These are phyloP conservation scores for Sporophila hypoxantha DNA, from an alignment of 2,113 vertebrate species.

Conservation along the genomic window DNA sequence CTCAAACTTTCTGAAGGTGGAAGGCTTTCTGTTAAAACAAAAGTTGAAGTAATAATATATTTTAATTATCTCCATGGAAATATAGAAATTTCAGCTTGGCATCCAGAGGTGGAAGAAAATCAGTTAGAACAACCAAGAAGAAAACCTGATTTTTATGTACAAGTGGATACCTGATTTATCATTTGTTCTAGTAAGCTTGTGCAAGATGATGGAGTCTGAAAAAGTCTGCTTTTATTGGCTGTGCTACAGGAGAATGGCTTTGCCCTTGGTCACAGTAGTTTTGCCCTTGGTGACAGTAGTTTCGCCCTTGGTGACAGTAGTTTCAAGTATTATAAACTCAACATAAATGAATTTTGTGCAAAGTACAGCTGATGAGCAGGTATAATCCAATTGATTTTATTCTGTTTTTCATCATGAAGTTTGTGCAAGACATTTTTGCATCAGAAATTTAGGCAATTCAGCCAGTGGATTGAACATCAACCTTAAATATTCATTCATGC, in stretches of 20 bases:
- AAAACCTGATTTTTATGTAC: background rate
- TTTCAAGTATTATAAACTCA: background rate
- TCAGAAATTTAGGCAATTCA: background rate
- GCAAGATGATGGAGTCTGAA: background rate
- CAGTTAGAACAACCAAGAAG: background rate
- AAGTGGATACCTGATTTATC: background rate
- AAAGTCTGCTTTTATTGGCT: background rate
- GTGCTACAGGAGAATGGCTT: background rate
- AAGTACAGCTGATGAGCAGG: background rate
- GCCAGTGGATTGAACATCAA: background rate
- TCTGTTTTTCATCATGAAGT: background rate
- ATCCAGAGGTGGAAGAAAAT: background rate
- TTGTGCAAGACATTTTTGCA: background rate
- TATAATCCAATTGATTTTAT: background rate
- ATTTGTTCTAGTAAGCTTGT: background rate
- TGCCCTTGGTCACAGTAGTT: background rate
- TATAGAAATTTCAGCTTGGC: background rate
- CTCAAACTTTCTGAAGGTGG: background rate
- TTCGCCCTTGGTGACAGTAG: background rate
- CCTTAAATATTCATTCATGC: background rate
- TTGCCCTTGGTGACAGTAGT: background rate
- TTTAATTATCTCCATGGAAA: background rate
- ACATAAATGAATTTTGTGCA: background rate
- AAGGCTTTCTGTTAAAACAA: background rate
- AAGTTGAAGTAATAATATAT: background rate